These are phyloP conservation scores for Tapera naevia DNA, from an alignment of 2,797 vertebrate species.

Conservation along the genomic window DNA sequence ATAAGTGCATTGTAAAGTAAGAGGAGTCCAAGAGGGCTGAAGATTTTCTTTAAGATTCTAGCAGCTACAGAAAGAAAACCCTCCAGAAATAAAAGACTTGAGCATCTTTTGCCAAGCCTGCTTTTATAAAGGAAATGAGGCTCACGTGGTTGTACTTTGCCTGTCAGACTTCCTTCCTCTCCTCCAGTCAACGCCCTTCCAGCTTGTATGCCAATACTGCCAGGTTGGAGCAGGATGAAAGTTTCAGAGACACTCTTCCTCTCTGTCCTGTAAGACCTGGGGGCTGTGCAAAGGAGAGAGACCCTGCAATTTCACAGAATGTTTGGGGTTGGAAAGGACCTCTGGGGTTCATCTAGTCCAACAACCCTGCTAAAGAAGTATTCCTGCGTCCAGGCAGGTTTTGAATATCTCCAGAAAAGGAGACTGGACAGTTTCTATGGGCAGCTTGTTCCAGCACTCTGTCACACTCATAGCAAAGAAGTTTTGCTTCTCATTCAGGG, in stretches of 20 bases:
- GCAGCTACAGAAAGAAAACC: background rate
- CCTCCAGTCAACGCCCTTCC: background rate
- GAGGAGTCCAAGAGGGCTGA: background rate
- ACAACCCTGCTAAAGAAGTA: too few species aligned
- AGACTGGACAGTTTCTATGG: too few species aligned
- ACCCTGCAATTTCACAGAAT: background rate
- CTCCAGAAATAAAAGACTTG: background rate
- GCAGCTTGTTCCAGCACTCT: too few species aligned
- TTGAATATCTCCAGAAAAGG: too few species aligned
- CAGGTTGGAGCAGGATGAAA: background rate
- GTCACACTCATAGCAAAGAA: too few species aligned
- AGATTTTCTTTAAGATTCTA: background rate
- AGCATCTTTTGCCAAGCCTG: rapidly evolving
- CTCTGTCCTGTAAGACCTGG: background rate
- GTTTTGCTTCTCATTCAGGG: too few species aligned
- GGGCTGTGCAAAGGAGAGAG: background rate
- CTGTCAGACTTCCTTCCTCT: background rate
- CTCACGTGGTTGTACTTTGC: background rate
- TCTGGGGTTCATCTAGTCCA: too few species aligned
- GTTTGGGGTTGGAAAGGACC: too few species aligned
- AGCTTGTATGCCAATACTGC: background rate
- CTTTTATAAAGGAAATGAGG: background rate
- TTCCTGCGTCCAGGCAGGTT: too few species aligned
- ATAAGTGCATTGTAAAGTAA: background rate
- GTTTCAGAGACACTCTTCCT: background rate